Evolutionary conservation across 2,888 invertebrate species (phyloP), one percentile per base, ranked within the genome.

Genomic region (Sepioteuthis lessoniana): DNA sequence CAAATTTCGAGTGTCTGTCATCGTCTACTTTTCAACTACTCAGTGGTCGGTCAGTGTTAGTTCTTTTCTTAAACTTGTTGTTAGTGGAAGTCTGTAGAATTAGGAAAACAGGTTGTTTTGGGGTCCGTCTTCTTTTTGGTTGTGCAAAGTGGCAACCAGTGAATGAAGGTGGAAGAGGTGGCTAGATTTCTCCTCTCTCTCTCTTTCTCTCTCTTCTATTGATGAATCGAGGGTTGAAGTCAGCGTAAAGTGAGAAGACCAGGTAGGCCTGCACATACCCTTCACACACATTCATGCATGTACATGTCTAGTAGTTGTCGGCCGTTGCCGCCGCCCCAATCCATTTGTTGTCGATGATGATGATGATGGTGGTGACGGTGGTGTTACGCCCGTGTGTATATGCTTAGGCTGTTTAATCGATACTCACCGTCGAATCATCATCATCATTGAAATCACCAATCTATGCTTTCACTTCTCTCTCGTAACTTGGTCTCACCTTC

Each of bases 291-390:
- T 35, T 13, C 76, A 76, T 76, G 76, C 76, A 35, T 76, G 76
- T 76, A 76, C 76, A 76, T 76, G 76, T 76, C 76, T 76, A 76
- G 76, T 76, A 76, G 76, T 76, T 76, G n/a, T 76, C 76, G 76
- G 76, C 76, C 76, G 46, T 42, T 37, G 50, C 47, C 47, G 31
- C 76, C n/a, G n/a, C 47, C 47, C 50, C 28, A 93, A 93, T 50
- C 47, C 93, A 93, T 93, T n/a, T 93, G 46, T 93, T 47, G 93
- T 21, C 35, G 50, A 93, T 93, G n/a, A 42, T 46, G 93, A 93
- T 35, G 50, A 46, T 35, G 92, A 46, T 46, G n/a, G n/a, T n/a
- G n/a, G n/a, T n/a, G n/a, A n/a, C n/a, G 93, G 28, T 47, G 46
- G 46, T 50, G 46, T 47, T 47, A 93, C 46, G 93, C 93, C 46